Evolutionary conservation across 1,140 invertebrate species (phyloP), one percentile per base, ranked within the genome.

Genomic region (Cotesia vestalis): DNA sequence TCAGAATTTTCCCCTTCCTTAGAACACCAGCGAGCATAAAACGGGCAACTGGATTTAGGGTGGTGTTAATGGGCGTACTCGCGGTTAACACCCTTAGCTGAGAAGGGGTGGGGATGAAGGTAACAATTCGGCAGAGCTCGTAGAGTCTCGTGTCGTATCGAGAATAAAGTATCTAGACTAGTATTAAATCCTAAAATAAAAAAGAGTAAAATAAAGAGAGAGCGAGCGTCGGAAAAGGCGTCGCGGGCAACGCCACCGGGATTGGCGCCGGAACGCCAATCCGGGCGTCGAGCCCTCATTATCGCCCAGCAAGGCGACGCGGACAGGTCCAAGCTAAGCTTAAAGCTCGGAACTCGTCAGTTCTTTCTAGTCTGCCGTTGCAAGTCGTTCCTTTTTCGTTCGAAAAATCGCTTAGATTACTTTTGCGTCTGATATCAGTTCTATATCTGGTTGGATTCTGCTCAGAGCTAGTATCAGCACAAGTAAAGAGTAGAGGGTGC

Each of bases 21-120:
- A 20, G 20, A 14, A 4, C 12, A 35, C 3, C 4, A 27, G 59
- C 4, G 12, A 27, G 59, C 14, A 11, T 20, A 35, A 27, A 68
- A 68, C 35, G 63, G 61, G 69, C 64, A 71, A 73, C 34, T 66
- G 12, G 51, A 78, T 69, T 71, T 76, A 74, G 83, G 83, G 80
- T 84, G 78, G 83, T 83, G 83, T 84, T 85, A 85, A 85, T 85
- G 83, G 84, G 84, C 84, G 84, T 86, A 86, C 82, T 86, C 84
- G 85, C 79, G 84, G 84, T 86, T 86, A 86, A 86, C 84, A 86
- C 84, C 83, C 83, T 84, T 78, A 78, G 8, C 62, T 8, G 12
- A 40, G 34, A 27, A 40, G 57, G 46, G 57, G 46, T 55, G 63
- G 67, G 66, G 52, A 12, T 52, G n/a, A 46, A 55, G 40, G 59